Evolutionary conservation across 1,140 invertebrate species (phyloP).

Genomic region (Zaprionus inermis): DNA sequence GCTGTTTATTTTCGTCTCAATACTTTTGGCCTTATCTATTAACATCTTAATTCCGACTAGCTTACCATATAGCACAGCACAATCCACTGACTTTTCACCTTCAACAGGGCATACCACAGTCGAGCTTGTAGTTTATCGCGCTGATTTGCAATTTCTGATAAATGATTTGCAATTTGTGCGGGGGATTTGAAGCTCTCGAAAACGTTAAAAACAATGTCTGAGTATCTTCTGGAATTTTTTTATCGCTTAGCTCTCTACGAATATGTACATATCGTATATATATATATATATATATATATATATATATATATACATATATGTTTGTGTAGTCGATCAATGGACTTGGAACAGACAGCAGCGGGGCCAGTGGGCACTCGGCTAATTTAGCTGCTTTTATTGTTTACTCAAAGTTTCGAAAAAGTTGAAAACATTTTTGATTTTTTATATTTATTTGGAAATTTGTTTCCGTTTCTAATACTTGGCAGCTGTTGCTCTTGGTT

Average conservation of each 20-base stretch:
- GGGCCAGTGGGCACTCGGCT: no score
- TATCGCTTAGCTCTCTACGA: not conserved
- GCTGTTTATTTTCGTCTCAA: no score
- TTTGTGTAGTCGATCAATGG: not conserved
- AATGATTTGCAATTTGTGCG: constrained; percentile 42
- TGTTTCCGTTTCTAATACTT: not conserved
- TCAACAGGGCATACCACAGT: constrained; percentile 17
- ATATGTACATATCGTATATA: not conserved
- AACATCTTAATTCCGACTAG: not conserved
- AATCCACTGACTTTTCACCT: not conserved
- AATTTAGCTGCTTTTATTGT: not conserved
- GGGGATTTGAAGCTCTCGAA: not conserved
- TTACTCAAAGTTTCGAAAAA: not conserved
- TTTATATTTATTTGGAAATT: not conserved
- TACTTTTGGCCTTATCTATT: not conserved
- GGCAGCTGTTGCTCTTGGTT: not conserved
- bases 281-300: not conserved
- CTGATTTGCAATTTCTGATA: constrained; percentile 38
- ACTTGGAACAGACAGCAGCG: not conserved
- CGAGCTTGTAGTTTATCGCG: constrained; percentile 20
- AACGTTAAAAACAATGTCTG: constrained; percentile 2
- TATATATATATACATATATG: not conserved
- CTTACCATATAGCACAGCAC: not conserved
- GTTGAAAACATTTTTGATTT: not conserved
- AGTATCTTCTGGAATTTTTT: not conserved